Evolutionary conservation across 2,113 vertebrate genomes (phyloP), one percentile per base, ranked within the genome.

Genomic region (Toxostoma redivivum): DNA sequence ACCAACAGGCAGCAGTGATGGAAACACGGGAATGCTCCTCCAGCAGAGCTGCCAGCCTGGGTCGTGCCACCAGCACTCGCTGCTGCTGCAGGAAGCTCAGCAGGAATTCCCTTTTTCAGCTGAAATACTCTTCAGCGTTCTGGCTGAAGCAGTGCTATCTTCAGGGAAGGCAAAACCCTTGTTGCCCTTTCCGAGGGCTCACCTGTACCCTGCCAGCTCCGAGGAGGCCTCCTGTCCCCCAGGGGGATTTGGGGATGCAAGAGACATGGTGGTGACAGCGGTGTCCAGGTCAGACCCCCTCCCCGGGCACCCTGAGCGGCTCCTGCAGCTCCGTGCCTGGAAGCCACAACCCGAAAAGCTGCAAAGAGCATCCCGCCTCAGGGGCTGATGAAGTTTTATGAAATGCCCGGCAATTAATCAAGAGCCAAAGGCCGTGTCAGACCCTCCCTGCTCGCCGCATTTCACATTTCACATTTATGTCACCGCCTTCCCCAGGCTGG

Each of bases 241-340:
- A 0, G 1, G 1, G 57, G 15, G 9, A 4, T 21, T 33, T 5
- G 2, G n/a, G n/a, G 25, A 5, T 7, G 3, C 1, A 0, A 31
- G n/a, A 53, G 54, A 58, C 65, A 22, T 45, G 0, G 37, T 1
- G 62, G 33, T 51, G 78, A 31, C 21, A 45, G 67, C 2, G 1
- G 12, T 30, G 85, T 47, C 25, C 30, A 24, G 86, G 44, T 44
- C 71, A 53, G 74, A 72, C 11, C 66, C 5, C 0, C 31, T 24
- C 57, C 54, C 78, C 2, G 1, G 54, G 22, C 48, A 71, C 45
- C 22, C 57, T 1, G 2, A 69, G 64, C 47, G 57, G 15, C 37
- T 85, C 58, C 82, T 1, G 31, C 60, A 35, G 67, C 62, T 74
- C 37, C 1, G 18, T 15, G 57, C 61, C 56, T 33, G 72, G 44